A percentile compares a stretch with the other conserved stretches of the same genome.
Evolutionary conservation across 2,113 vertebrate species (phyloP).

Genomic region (Grus americana): DNA sequence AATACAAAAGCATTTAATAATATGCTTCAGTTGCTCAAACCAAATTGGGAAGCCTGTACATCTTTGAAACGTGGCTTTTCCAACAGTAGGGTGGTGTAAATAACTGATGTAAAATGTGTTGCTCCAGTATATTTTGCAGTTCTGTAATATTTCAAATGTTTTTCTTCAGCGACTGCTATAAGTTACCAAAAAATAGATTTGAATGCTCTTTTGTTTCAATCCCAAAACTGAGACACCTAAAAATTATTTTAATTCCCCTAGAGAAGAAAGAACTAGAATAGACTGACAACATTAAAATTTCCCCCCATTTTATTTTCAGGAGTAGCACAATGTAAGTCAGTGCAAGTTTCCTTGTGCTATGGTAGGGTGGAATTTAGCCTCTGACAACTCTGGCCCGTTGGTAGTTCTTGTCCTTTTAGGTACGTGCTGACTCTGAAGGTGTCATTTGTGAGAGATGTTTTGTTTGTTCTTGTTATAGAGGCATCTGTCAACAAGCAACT

Average conservation of each 20-base stretch:
- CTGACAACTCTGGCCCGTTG: background rate
- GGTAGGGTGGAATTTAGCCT: background rate
- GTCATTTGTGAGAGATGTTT: background rate
- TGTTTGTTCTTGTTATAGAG: background rate
- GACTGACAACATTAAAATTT: background rate
- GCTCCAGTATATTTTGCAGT: background rate
- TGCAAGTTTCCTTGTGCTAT: background rate
- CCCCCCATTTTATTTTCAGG: background rate
- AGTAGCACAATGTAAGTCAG: background rate
- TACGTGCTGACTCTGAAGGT: background rate
- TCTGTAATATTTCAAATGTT: background rate
- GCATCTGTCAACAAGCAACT: background rate
- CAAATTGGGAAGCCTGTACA: background rate
- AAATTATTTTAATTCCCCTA: background rate
- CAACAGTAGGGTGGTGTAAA: background rate
- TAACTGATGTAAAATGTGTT: background rate
- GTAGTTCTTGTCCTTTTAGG: background rate
- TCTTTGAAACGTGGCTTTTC: background rate
- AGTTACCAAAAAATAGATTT: background rate
- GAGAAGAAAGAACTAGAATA: background rate
- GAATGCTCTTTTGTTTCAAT: background rate
- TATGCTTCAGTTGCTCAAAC: background rate
- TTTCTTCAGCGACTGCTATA: background rate
- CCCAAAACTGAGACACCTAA: background rate
- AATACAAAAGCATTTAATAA: background rate